phyloP scores from a whole-genome alignment of 92 coral and sea anemone species.

The Epizoanthus fatuus region DNA sequence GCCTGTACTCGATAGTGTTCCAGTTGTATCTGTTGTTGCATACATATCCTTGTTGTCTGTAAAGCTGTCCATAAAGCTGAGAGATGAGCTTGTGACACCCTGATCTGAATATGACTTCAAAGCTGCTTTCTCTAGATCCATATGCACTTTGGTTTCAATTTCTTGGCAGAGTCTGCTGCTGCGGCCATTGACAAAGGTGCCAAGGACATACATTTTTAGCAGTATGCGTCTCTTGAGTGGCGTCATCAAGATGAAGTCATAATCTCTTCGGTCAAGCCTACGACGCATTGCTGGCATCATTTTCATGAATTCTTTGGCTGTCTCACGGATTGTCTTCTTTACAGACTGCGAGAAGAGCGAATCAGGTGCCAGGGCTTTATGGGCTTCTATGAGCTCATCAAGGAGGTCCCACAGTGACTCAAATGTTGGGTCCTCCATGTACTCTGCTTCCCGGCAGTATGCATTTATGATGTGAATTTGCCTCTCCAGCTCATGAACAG shows the following conservation, averaged over 20 bases:
- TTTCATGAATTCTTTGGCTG: slow-evolving; percentile 96
- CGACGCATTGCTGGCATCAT: slow-evolving; percentile 98
- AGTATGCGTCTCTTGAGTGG: slow-evolving; percentile 97
- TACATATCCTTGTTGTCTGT: slow-evolving; percentile 71
- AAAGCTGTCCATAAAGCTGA: slow-evolving; percentile 78
- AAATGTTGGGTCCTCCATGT: slow-evolving; percentile 93
- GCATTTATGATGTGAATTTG: slow-evolving; percentile 99
- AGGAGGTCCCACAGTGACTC: slow-evolving; percentile 98
- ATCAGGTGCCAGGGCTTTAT: slow-evolving; percentile 81
- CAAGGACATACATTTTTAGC: slow-evolving; percentile 95
- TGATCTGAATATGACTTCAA: slow-evolving; percentile 55
- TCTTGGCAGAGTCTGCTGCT: slow-evolving; percentile 89
- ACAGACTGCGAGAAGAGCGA: slow-evolving; percentile 92
- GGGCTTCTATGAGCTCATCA: slow-evolving; percentile 99
- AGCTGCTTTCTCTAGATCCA: slow-evolving; percentile 81
- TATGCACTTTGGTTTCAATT: slow-evolving; percentile 90
- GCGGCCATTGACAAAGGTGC: slow-evolving; percentile 96
- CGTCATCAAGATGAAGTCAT: slow-evolving; percentile 95
- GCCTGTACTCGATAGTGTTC: slow-evolving; percentile 82
- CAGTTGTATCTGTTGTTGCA: slow-evolving; percentile 74
- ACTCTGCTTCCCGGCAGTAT: slow-evolving; percentile 98
- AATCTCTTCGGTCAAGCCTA: slow-evolving; percentile 95
- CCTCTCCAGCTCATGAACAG: slow-evolving; percentile 96
- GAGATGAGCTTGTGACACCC: slow-evolving; percentile 56
- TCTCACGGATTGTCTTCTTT: slow-evolving; percentile 93